phyloP scores from a whole-genome alignment of 1,140 invertebrate genomes.

The Hyphantria cunea region DNA sequence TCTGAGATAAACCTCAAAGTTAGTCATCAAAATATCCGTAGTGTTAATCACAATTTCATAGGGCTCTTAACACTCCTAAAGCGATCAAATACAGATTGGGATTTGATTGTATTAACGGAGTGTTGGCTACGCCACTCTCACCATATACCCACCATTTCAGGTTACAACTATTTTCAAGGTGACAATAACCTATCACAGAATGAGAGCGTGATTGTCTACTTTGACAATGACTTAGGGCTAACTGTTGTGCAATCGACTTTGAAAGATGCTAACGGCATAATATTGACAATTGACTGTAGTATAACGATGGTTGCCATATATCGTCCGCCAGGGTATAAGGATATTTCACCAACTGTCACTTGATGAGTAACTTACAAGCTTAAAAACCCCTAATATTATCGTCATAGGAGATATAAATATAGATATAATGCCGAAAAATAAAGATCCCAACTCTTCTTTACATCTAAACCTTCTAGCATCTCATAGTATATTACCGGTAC shows the following conservation, averaged over 20 bases:
- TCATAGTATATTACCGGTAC: neutral
- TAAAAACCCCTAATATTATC: neutral
- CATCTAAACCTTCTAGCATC: neutral
- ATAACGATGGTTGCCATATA: too few relatives aligned
- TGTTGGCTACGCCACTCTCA: neutral
- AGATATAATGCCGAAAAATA: neutral
- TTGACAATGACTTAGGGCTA: too few relatives aligned
- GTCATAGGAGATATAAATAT: neutral
- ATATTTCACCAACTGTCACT: neutral
- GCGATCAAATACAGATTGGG: neutral
- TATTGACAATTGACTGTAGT: neutral
- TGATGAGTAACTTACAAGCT: neutral
- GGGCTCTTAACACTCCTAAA: neutral
- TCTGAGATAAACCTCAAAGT: neutral
- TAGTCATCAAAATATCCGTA: slow-evolving; percentile 2
- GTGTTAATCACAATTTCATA: neutral
- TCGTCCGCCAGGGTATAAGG: too few relatives aligned
- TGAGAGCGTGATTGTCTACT: too few relatives aligned
- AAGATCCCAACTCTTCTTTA: neutral
- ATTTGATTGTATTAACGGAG: neutral
- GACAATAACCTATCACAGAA: too few relatives aligned
- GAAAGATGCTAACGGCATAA: too few relatives aligned
- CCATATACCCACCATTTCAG: too few relatives aligned
- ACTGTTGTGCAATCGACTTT: too few relatives aligned
- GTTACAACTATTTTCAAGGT: too few relatives aligned